Conservation (phyloP, 2,113 vertebrate genomes). For the Poeciliopsis turrubarensis region DNA sequence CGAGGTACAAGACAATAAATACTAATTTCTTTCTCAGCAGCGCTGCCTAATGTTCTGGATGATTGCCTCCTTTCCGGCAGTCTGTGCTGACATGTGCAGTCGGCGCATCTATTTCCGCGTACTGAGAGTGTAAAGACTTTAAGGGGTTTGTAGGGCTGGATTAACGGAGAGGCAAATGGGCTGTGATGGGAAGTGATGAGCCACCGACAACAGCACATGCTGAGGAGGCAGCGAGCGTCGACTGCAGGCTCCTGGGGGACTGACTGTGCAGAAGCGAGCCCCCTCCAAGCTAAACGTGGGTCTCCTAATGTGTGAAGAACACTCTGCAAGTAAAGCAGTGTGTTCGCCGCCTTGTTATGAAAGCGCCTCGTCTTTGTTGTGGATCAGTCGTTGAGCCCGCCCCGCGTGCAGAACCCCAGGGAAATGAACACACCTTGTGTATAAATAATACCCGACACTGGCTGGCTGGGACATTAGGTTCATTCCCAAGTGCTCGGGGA, state of each 20-base stretch:
- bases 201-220: slow-evolving; percentile 42
- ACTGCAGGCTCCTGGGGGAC: slow-evolving; percentile 45
- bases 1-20: slow-evolving; percentile 43
- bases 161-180: slow-evolving; percentile 68
- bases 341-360: too few relatives aligned
- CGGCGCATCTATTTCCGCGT: slow-evolving; percentile 51
- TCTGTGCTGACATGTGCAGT: slow-evolving; percentile 57
- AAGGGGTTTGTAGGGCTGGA: slow-evolving; percentile 50
- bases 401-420: too few relatives aligned
- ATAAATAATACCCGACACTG: too few relatives aligned
- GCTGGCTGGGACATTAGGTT: too few relatives aligned
- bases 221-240: slow-evolving; percentile 47
- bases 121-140: slow-evolving; percentile 59
- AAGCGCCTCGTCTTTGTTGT: too few relatives aligned
- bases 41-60: slow-evolving; percentile 59
- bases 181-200: slow-evolving; percentile 69
- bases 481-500: too few relatives aligned
- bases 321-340: too few relatives aligned
- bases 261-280: slow-evolving; percentile 47
- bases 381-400: too few relatives aligned
- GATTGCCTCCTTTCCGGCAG: slow-evolving; percentile 50
- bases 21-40: slow-evolving; percentile 34
- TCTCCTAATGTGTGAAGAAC: too few relatives aligned
- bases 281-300: slow-evolving; percentile 25
- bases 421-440: too few relatives aligned